These are phyloP conservation scores for Diabrotica balteata DNA, from an alignment of 2,888 invertebrate species.

Conservation along the genomic window DNA sequence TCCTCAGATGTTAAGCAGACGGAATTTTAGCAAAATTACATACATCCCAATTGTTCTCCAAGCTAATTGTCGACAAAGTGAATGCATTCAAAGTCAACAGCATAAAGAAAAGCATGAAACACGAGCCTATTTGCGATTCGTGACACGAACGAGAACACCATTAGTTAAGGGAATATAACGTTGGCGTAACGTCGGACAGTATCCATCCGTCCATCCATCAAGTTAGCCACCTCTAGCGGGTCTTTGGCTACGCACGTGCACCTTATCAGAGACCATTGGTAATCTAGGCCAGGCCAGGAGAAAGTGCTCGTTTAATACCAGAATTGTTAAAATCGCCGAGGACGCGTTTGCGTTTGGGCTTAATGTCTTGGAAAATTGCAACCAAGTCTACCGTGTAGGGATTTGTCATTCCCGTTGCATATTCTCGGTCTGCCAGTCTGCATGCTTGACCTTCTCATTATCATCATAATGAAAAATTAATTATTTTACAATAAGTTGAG, in stretches of 20 bases:
- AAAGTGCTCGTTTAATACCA: too few species aligned
- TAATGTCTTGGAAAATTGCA: too few species aligned
- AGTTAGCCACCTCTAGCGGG: constrained; percentile 13
- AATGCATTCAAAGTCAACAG: background rate
- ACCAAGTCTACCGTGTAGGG: too few species aligned
- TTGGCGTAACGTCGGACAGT: background rate
- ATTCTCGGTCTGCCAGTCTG: too few species aligned
- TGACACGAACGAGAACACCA: constrained; percentile 10
- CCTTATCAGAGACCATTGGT: constrained; percentile 6
- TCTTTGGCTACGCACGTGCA: constrained; percentile 7
- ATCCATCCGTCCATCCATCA: constrained; percentile 12
- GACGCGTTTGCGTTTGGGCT: too few species aligned
- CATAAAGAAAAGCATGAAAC: constrained; percentile 7
- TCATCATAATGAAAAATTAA: background rate
- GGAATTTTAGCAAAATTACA: too few species aligned
- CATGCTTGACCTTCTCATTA: too few species aligned
- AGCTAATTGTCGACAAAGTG: too few species aligned
- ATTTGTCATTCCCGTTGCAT: too few species aligned
- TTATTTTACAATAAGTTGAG: background rate
- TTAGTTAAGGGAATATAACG: constrained; percentile 13
- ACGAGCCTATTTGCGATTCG: constrained; percentile 11
- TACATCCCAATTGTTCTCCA: too few species aligned
- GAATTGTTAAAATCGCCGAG: too few species aligned
- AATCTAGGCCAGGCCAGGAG: constrained; percentile 1
- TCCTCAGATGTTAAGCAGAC: too few species aligned